Conservation (phyloP, 2,888 invertebrate genomes). For the Neoascia interrupta region DNA sequence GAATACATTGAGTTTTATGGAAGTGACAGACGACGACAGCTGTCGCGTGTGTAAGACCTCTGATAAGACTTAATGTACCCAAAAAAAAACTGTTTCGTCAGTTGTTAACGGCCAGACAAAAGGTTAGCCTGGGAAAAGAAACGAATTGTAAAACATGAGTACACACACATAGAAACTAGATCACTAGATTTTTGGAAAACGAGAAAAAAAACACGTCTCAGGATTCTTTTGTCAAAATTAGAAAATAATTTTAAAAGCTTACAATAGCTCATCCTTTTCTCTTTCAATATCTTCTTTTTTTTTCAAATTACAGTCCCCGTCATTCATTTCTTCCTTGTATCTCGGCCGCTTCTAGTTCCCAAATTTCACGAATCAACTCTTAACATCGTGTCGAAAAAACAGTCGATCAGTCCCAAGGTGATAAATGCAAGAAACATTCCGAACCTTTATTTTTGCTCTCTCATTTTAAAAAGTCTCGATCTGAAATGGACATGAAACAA, state of each 20-base stretch:
- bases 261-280: too few relatives aligned
- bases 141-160: slow-evolving; percentile 29
- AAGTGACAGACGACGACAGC: too few relatives aligned
- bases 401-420: background rate
- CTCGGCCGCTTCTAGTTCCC: slow-evolving; percentile 18
- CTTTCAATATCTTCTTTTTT: background rate
- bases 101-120: too few relatives aligned
- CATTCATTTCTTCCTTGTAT: slow-evolving; percentile 2
- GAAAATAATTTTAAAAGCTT: slow-evolving; percentile 10
- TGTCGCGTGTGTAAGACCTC: too few relatives aligned
- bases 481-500: slow-evolving; percentile 77
- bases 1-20: too few relatives aligned
- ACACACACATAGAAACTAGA: too few relatives aligned
- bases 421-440: slow-evolving; percentile 12
- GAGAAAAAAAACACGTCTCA: too few relatives aligned
- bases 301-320: slow-evolving; percentile 39
- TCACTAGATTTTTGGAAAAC: too few relatives aligned
- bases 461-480: slow-evolving; percentile 74
- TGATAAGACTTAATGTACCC: too few relatives aligned
- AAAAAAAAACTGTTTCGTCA: too few relatives aligned
- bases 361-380: slow-evolving; percentile 48
- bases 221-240: background rate
- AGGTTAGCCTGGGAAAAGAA: too few relatives aligned
- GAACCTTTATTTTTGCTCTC: slow-evolving; percentile 15
- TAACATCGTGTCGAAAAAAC: background rate